Base-by-base conservation (phyloP, 2,113 vertebrate species). In the Microtus richardsoni region DNA sequence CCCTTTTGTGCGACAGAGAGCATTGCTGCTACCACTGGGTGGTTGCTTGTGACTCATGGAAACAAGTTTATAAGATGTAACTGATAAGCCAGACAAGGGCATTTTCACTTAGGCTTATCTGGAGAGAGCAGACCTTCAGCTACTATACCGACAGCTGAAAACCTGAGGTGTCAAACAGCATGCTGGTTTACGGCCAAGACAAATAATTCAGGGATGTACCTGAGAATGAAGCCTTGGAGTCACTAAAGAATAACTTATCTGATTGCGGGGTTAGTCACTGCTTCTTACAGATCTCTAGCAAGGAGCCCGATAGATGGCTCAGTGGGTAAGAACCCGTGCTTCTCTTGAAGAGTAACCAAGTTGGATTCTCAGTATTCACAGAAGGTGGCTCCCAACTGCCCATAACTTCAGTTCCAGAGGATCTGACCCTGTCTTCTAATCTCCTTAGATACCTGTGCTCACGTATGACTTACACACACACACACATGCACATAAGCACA, bases 61-160 rank as follows among this genome's bases (percentile, higher is more conserved):
- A 83, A 83, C 36, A 89, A 19, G 21, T 44, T 83, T 70, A 30
- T 68, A 89, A 87, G 95, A 96, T n/a, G 24, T 14, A 75, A 95
- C 28, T n/a, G 79, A 93, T 82, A 64, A 78, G n/a, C 68, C n/a
- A 89, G 52, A 77, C 28, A 36, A 41, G 64, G 68, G 14, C 49
- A 36, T 89, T 93, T 84, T 91, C 54, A 60, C 75, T 74, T 1
- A 60, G 49, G 10, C 39, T 30, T 41, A 36, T 96, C 52, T 91
- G 22, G 68, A 68, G 30, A 78, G 7, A 93, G 52, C 33, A 89
- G 62, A 33, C 58, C n/a, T 73, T 41, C 2, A 79, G 58, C 19
- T 80, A 83, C 47, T 44, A 36, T 6, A 22, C 0, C 3, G 30
- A 89, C 36, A 80, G 74, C 68, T 94, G 39, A 85, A 74, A 91